Evolutionary conservation across 2,888 invertebrate species (phyloP), one percentile per base, ranked within the genome.

Genomic region (Xestia rhomboidea): DNA sequence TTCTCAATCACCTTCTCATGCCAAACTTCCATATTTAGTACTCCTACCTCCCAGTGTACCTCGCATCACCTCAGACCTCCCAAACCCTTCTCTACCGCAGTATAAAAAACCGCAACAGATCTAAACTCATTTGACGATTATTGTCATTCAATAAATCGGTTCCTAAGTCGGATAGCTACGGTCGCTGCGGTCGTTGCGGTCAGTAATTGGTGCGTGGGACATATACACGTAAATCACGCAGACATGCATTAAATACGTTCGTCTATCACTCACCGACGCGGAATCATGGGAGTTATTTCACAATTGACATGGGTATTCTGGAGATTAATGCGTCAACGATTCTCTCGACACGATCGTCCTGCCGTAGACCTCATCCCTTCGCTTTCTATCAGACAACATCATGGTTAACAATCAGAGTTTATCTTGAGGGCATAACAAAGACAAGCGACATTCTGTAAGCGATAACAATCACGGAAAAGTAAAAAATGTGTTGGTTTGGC

Each of bases 211-310:
- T 73, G 76, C 69, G 79, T 76, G 79, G 91, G 92, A 62, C 54
- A 68, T 24, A 89, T 88, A 89, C 87, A 85, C 89, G 90, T 95
- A 95, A 95, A 95, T 96, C 95, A 95, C 77, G 85, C 89, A 87
- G 91, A 91, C 93, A 91, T 91, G 88, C 91, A 68, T 85, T 95
- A 95, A 95, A 95, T 95, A 90, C 77, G 80, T 89, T 90, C 91
- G 92, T 92, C 91, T 89, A 93, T 94, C 94, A 94, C 92, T 93
- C 94, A 91, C 88, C 84, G 91, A 86, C 73, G 76, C 83, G 86
- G 88, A 89, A 89, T 80, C 51, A 73, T 76, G 71, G 51, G 73
- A 76, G 60, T 57, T 78, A 78, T 86, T 86, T 82, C 71, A 86
- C 77, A 76, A 82, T 81, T 57, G 18, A 10, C 38, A 27, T 60